These are phyloP conservation scores for Cricetomys ansorgei DNA, from an alignment of 2,113 vertebrate species.

Conservation along the genomic window DNA sequence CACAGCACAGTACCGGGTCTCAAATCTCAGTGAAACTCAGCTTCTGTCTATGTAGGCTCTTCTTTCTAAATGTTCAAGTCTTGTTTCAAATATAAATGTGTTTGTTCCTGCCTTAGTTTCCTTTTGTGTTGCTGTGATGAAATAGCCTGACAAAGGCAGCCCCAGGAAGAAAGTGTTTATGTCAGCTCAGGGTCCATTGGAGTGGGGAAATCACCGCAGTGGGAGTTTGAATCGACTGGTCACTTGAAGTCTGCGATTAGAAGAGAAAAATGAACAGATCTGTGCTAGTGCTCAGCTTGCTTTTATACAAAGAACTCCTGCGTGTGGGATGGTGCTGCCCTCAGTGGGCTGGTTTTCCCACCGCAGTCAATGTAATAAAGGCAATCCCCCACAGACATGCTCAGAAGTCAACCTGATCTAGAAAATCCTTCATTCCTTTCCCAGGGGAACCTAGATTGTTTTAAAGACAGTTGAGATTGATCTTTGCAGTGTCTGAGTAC, in stretches of 20 bases:
- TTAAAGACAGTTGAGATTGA: not conserved
- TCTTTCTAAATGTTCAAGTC: conserved; percentile 35
- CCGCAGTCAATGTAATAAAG: not conserved
- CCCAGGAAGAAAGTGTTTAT: not conserved
- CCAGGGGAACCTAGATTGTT: no score
- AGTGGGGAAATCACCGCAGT: not conserved
- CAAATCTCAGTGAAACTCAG: not conserved
- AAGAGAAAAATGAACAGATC: no score
- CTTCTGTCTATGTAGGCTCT: not conserved
- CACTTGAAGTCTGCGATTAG: not conserved
- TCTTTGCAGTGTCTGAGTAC: not conserved
- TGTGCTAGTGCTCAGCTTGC: not conserved
- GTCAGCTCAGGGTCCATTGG: not conserved
- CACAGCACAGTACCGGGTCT: not conserved
- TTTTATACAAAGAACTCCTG: not conserved
- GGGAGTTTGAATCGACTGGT: not conserved
- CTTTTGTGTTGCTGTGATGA: not conserved
- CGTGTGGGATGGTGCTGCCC: not conserved
- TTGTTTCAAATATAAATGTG: conserved; percentile 19
- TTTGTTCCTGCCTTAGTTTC: not conserved
- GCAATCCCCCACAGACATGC: no score
- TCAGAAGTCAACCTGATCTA: no score
- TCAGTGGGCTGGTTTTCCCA: no score
- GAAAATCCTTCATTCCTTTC: not conserved
- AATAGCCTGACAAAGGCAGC: not conserved